Evolutionary conservation across 1,140 invertebrate species (phyloP), one percentile per base, ranked within the genome.

Genomic region (Hyles euphorbiae): DNA sequence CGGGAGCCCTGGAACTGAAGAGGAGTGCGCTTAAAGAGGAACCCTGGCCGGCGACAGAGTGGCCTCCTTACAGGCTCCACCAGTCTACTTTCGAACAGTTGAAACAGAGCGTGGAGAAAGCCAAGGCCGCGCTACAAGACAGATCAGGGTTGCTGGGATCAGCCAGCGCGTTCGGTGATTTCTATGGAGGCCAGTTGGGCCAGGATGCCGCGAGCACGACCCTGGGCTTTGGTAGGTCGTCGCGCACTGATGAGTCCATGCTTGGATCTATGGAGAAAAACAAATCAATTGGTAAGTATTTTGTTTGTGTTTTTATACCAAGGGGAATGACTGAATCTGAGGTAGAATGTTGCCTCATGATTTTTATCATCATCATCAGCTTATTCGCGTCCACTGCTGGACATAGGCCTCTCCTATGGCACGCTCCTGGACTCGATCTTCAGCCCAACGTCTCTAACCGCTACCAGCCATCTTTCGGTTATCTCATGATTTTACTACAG

Each of bases 101-200:
- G 12, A 97, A 96, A 71, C 95, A 97, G 74, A 96, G 94, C 70
- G 95, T 96, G 33, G 95, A 96, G 77, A 96, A 96, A 80, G 95
- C 95, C 8, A 97, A 97, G 78, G 95, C 95, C 5, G 95, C 95
- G 0, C 86, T 96, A 48, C 92, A 93, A 79, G 92, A 92, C 79
- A 64, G 88, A 12, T 88, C 86, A 5, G 81, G 87, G 0, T 64
- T 88, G 4, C 73, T 92, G 40, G 90, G 91, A 0, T 84, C 90
- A 0, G 89, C 90, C 32, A 91, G 90, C 11, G 91, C 91, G 0
- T 92, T 92, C 76, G 91, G 91, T 73, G 91, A 92, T 62, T 87
- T 92, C 51, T 92, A 91, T 65, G 88, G 88, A 40, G 89, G 89
- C 0, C 88, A 90, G 60, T 61, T 89, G 53, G 79, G 70, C 1